Base-by-base conservation (phyloP, 2,797 vertebrate genomes). In the Propithecus perrieri region DNA sequence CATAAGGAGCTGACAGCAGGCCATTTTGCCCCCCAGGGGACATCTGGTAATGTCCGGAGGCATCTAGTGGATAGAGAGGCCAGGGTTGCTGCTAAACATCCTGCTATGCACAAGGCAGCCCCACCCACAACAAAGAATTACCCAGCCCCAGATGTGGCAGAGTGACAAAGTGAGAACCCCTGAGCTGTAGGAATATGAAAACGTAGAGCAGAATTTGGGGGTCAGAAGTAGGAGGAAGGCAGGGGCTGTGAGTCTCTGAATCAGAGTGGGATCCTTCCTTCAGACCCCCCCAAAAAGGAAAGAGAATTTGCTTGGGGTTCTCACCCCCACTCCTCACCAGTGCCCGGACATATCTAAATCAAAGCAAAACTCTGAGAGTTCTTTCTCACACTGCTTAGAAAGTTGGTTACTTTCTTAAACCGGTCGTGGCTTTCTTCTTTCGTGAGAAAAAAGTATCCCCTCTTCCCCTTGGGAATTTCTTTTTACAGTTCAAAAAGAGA, bases 361-460 rank as follows among this genome's bases (percentile, higher is more conserved):
- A 96, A 97, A 97, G 97, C 74, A 61, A 71, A 83, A 41, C 83
- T 71, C 84, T 0, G 26, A 69, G 55, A 4, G 3, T 71, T 59
- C 59, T 96, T 98, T 98, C 97, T 98, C 98, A 97, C 94, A 97
- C 95, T 86, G 94, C 96, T 98, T 95, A 97, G 94, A 97, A 97
- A 95, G 89, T 89, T 98, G 90, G 96, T 97, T 97, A 97, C 98
- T 98, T 98, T 97, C 97, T 98, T 97, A 96, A 97, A 96, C 97
- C 89, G 81, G 98, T 94, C 97, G 89, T 98, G 98, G 97, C 98
- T 98, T 98, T 97, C 98, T 98, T 97, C 98, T 98, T 98, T 97
- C 98, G 92, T 98, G 98, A 98, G 98, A 98, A 98, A 98, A 98
- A 98, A 98, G 97, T 95, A 95, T 89, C 91, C 94, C 98, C 93